Evolutionary conservation across 2,888 invertebrate species (phyloP), one percentile per base, ranked within the genome.

Genomic region (Gerosis bhagava): DNA sequence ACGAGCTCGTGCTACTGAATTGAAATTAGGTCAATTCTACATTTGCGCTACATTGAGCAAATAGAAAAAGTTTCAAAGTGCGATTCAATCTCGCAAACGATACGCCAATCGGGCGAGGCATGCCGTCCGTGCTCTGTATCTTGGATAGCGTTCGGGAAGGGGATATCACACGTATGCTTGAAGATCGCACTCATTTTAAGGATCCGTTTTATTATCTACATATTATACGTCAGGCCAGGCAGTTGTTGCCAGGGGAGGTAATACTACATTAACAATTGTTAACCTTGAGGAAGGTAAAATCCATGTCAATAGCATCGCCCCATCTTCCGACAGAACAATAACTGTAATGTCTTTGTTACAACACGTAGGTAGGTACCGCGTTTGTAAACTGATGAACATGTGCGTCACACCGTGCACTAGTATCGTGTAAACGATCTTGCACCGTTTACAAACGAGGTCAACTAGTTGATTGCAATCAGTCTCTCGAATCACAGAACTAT

Each of bases 1-100:
- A n/a, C 58, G 56, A 58, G 65, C 71, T 73, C 76, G 78, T 77
- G 66, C 66, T 63, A 57, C 70, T 64, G 71, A 83, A 83, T 83
- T 78, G 81, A 82, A 82, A 83, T 83, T 77, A 76, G 73, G 68
- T 59, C 60, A 60, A 65, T 74, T 69, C 54, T 43, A 67, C 71
- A 59, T 70, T 70, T 63, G 63, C 66, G 63, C 59, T 67, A 62
- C 69, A 59, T 53, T 56, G 65, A 56, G 65, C 67, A 77, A 78
- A 81, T 71, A 76, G 73, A 77, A 78, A 66, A 77, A 73, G 67
- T 70, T 69, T 53, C 65, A 52, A 66, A 69, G 66, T 52, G 59
- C 59, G 62, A 77, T 75, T 67, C 73, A 73, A 80, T 79, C 70
- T 71, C 60, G 59, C 59, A 62, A 65, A 65, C 57, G 61, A n/a